A percentile compares a stretch with the other conserved stretches of the same genome.
Evolutionary conservation across 1,140 invertebrate species (phyloP).

Genomic region (Wiebesia pumilae): DNA sequence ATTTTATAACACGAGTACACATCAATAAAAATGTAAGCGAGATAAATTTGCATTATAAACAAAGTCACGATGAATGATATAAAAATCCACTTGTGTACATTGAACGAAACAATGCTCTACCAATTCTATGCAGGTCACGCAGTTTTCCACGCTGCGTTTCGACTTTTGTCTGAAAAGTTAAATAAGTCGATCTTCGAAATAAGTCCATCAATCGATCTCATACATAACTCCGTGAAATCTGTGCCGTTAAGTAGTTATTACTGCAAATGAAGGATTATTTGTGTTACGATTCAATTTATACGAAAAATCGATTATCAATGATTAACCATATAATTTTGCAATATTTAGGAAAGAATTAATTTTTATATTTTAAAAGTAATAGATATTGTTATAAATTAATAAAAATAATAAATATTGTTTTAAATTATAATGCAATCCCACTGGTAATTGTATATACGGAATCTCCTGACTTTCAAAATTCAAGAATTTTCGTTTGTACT

Average conservation of each 20-base stretch:
- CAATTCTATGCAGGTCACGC: not conserved
- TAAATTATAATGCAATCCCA: not conserved
- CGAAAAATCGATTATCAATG: not conserved
- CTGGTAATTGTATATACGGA: not conserved
- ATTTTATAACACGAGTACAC: no score
- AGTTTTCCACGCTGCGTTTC: not conserved
- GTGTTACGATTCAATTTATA: not conserved
- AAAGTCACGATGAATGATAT: no score
- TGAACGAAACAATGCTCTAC: no score
- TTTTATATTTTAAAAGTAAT: not conserved
- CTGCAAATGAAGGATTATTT: not conserved
- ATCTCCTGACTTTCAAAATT: not conserved
- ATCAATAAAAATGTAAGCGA: no score
- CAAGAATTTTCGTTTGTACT: not conserved
- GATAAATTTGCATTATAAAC: no score
- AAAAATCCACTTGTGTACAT: no score
- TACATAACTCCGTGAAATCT: not conserved
- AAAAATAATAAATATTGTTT: not conserved
- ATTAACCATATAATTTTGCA: not conserved
- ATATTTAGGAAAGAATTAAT: not conserved
- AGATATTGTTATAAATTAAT: not conserved
- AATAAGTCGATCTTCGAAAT: no score
- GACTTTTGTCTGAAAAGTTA: no score
- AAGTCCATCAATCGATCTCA: not conserved
- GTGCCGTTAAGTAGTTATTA: not conserved